Conservation (phyloP, 2,113 vertebrate species). For the Barnardius zonarius region DNA sequence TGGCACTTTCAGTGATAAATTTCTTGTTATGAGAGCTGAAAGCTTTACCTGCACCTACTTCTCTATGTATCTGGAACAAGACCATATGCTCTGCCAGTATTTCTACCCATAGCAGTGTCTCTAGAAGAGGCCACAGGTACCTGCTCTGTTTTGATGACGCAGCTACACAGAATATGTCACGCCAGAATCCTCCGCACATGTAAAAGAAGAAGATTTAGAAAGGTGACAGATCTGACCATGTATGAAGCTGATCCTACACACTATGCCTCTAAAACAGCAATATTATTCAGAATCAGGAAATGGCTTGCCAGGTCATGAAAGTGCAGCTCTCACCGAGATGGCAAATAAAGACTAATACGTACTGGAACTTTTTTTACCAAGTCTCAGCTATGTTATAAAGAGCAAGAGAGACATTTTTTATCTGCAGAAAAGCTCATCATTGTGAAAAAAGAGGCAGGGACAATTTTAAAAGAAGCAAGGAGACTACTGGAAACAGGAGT, state of each 20-base stretch:
- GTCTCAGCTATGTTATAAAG: neutral
- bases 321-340: neutral
- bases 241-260: neutral
- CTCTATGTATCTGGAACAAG: neutral
- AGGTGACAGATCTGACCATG: neutral
- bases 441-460: neutral
- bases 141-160: neutral
- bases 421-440: neutral
- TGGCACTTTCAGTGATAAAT: neutral
- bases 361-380: neutral
- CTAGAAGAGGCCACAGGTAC: neutral
- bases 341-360: neutral
- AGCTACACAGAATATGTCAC: neutral
- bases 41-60: neutral
- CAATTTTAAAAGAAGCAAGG: neutral
- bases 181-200: neutral
- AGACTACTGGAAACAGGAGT: neutral
- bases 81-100: neutral
- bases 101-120: neutral
- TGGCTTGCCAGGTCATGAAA: neutral
- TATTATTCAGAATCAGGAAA: neutral
- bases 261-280: neutral
- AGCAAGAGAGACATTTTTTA: neutral
- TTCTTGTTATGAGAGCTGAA: neutral
- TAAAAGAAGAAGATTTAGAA: neutral